Evolutionary conservation across 2,888 invertebrate genomes (phyloP).

Genomic region (Rhyacophila evoluta): DNA sequence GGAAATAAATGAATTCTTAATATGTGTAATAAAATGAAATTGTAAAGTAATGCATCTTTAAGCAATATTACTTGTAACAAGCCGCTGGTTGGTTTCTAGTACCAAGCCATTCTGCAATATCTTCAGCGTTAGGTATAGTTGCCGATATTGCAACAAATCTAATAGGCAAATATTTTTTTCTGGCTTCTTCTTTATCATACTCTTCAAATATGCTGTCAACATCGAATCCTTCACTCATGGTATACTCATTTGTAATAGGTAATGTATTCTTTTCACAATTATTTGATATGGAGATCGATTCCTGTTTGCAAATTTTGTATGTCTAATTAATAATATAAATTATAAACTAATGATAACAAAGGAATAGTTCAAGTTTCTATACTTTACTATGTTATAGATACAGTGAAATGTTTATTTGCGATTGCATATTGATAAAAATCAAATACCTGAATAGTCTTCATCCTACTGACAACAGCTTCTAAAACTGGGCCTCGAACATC

Average conservation of each 20-base stretch:
- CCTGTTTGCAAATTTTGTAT: slow-evolving; percentile 25
- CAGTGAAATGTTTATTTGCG: too few species aligned
- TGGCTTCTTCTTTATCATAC: neutral
- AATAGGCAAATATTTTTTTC: slow-evolving; percentile 56
- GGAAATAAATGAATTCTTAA: too few species aligned
- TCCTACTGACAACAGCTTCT: slow-evolving; percentile 83
- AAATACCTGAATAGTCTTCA: slow-evolving; percentile 78
- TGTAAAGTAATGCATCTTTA: too few species aligned
- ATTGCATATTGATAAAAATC: too few species aligned
- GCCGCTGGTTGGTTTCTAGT: slow-evolving; percentile 65
- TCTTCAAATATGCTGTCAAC: slow-evolving; percentile 20
- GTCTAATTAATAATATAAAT: too few species aligned
- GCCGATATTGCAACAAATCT: slow-evolving; percentile 84
- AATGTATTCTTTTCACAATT: neutral
- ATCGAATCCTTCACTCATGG: neutral
- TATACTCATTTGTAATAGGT: neutral
- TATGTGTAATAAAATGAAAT: too few species aligned
- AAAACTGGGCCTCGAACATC: slow-evolving; percentile 78
- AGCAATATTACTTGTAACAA: slow-evolving; percentile 58
- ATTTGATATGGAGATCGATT: slow-evolving; percentile 34
- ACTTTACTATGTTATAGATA: too few species aligned
- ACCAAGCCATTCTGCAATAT: slow-evolving; percentile 80
- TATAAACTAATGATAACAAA: too few species aligned
- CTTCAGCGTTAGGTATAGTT: slow-evolving; percentile 82
- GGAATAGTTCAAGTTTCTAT: too few species aligned